phyloP scores from a whole-genome alignment of 2,797 vertebrate species.

The Odontamblyopus lacepedii region DNA sequence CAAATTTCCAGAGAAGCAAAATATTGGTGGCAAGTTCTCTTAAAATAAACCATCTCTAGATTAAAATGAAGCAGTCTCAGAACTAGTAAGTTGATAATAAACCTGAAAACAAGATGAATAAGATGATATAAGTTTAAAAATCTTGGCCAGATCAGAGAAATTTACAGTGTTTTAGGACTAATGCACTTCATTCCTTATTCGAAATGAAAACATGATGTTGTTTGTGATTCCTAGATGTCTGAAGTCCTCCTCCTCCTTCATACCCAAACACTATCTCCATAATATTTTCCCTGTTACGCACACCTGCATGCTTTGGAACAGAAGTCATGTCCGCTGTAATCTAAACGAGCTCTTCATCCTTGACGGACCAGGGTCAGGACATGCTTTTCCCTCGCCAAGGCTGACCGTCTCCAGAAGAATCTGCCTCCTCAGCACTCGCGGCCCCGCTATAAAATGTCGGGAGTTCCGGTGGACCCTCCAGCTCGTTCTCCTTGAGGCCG shows the following conservation, averaged over 20 bases:
- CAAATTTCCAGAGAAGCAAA: too few species aligned
- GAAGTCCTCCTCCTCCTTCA: background rate
- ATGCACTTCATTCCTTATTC: background rate
- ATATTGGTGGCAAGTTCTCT: too few species aligned
- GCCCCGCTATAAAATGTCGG: conserved; percentile 49
- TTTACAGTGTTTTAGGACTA: too few species aligned
- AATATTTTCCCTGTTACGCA: background rate
- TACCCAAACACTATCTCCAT: background rate
- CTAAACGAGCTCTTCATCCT: conserved; percentile 59
- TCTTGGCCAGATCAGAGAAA: too few species aligned
- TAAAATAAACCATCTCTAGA: too few species aligned
- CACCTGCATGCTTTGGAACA: background rate
- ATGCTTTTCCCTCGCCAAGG: conserved; percentile 75
- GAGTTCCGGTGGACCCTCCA: conserved; percentile 17
- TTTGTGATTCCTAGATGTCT: background rate
- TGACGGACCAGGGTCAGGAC: conserved; percentile 72
- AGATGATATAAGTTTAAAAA: too few species aligned
- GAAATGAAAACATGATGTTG: background rate
- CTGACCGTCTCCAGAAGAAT: conserved; percentile 32
- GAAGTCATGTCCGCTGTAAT: conserved; percentile 55
- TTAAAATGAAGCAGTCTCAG: too few species aligned
- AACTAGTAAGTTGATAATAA: too few species aligned
- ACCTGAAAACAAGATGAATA: too few species aligned
- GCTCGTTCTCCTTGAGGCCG: background rate
- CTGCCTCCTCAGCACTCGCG: conserved; percentile 29